A percentile compares a stretch with the other conserved stretches of the same genome.
Evolutionary conservation across 2,888 invertebrate species (phyloP).

Genomic region (Drosophila prolongata): DNA sequence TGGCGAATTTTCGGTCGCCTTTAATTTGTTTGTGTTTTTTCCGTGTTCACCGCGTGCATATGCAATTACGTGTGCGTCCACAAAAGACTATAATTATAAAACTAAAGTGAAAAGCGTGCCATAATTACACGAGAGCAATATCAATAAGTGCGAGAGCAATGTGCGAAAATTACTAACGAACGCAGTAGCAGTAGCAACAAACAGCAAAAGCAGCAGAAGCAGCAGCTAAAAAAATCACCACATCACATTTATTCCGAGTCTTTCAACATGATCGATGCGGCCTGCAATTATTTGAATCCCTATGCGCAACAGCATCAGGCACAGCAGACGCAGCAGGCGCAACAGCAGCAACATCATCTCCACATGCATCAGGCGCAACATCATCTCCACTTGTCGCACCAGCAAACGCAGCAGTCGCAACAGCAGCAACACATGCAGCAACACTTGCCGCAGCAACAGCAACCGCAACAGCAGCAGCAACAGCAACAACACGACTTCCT

Average conservation of each 20-base stretch:
- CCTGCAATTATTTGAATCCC: slow-evolving; percentile 82
- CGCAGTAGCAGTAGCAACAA: slow-evolving; percentile 9
- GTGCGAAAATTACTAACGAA: slow-evolving; percentile 63
- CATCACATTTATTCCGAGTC: slow-evolving; percentile 20
- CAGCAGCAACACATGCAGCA: slow-evolving; percentile 38
- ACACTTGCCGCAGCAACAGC: slow-evolving; percentile 25
- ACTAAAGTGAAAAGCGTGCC: slow-evolving; percentile 69
- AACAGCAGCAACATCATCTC: slow-evolving; percentile 42
- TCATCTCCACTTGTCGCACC: slow-evolving; percentile 42
- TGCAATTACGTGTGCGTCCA: slow-evolving; percentile 37
- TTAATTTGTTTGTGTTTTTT: slow-evolving; percentile 43
- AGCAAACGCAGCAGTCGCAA: slow-evolving; percentile 34
- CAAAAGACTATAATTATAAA: slow-evolving; percentile 53
- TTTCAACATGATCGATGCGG: slow-evolving; percentile 81
- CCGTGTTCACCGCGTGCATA: slow-evolving; percentile 33
- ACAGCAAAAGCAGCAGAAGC: slow-evolving; percentile 7
- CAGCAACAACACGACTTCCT: slow-evolving; percentile 59
- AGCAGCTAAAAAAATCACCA: slow-evolving; percentile 9
- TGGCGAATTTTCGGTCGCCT: slow-evolving; percentile 39
- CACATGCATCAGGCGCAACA: slow-evolving; percentile 44
- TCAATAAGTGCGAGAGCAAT: slow-evolving; percentile 60
- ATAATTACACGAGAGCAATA: slow-evolving; percentile 60
- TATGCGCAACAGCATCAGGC: slow-evolving; percentile 67
- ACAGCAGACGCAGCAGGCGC: slow-evolving; percentile 35
- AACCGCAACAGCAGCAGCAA: slow-evolving; percentile 22